Base-by-base conservation (phyloP, 2,888 invertebrate genomes). In the Molorchus minor region DNA sequence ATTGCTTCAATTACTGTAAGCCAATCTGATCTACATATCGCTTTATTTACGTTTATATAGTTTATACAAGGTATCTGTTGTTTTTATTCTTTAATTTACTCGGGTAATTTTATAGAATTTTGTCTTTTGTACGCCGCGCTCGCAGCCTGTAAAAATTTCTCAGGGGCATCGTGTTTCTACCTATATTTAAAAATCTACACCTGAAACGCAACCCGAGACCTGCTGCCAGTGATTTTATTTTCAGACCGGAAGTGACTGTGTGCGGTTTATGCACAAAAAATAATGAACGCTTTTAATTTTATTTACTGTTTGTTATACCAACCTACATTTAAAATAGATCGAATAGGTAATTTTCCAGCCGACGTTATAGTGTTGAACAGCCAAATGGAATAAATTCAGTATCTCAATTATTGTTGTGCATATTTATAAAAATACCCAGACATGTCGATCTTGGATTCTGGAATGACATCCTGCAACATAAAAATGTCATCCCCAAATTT, bases 201-300 rank as follows among this genome's bases (percentile, higher is more conserved):
- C 54, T 54, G 54, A 45, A 12, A 25, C 17, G 13, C 52, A 30
- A 7, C 10, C 52, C 52, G 30, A 30, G 52, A 52, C 30, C 53
- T 29, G 43, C 43, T 54, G 49, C 56, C 47, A 53, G 45, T 33
- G 17, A 61, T 63, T 64, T 63, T 71, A 70, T 76, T 76, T 76
- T 73, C 56, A 70, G 75, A 73, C 71, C 77, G 76, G 76, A 77
- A 77, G 73, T 69, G 58, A 67, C 71, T 67, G 72, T 65, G 69
- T 68, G 70, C 67, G 72, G 72, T 74, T 74, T 73, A 71, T 75
- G 71, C 71, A 72, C 69, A 69, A 71, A n/a, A n/a, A n/a, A 68
- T 70, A 68, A 69, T 68, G 61, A 62, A 67, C 57, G 55, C 55
- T 46, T 61, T 63, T 45, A 43, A 57, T 61, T 57, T 55, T 55